phyloP scores from a whole-genome alignment of 2,797 vertebrate species.

The Pangasius krempfi region DNA sequence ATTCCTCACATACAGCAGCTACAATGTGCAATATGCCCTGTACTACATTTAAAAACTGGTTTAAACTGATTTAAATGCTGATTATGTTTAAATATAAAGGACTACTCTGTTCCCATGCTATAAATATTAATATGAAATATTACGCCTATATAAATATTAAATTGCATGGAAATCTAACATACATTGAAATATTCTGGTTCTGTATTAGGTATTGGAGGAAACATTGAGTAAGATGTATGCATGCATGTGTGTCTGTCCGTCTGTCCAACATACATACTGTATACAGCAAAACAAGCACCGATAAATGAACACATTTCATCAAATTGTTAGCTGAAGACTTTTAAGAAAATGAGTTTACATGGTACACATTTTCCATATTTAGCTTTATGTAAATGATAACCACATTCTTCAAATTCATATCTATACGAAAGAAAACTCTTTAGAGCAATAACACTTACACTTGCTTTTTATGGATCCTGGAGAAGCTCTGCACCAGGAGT shows the following conservation, averaged over 20 bases:
- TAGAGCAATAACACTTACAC: neutral
- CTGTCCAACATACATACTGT: neutral
- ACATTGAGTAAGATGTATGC: neutral
- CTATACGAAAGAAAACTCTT: neutral
- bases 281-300: neutral
- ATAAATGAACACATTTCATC: neutral
- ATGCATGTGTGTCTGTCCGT: neutral
- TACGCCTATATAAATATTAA: neutral
- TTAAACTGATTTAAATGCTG: neutral
- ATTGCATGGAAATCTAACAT: neutral
- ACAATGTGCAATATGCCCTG: neutral
- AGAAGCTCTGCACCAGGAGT: neutral
- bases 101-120: neutral
- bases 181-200: neutral
- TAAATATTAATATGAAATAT: neutral
- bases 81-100: neutral
- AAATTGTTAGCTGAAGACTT: neutral
- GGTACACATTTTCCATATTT: neutral
- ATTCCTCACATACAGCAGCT: conserved; percentile 1
- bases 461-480: neutral
- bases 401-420: neutral
- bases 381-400: neutral
- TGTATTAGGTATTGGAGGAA: neutral
- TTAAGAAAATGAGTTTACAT: neutral
- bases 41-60: neutral